Evolutionary conservation across 2,797 vertebrate species (phyloP).

Genomic region (Odontamblyopus lacepedii): DNA sequence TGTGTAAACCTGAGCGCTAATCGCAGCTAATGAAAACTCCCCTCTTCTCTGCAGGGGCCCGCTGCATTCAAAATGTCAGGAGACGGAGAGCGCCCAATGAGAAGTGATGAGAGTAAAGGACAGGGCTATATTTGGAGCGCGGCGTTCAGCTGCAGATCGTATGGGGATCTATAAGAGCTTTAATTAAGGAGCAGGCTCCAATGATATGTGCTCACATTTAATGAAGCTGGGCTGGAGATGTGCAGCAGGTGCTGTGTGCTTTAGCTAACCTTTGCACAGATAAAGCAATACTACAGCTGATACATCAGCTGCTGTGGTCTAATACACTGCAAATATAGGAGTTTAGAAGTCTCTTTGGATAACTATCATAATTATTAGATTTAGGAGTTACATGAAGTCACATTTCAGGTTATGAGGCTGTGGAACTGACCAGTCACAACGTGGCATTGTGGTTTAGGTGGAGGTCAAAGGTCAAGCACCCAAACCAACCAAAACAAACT

Average conservation of each 20-base stretch:
- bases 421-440: too few species aligned
- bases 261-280: neutral
- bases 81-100: constrained; percentile 27
- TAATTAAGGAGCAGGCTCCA: constrained; percentile 42
- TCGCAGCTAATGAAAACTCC: constrained; percentile 61
- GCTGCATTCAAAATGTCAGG: constrained; percentile 62
- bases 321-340: neutral
- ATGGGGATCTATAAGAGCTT: constrained; percentile 38
- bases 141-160: constrained; percentile 26
- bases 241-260: neutral
- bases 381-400: neutral
- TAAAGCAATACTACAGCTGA: neutral
- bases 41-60: constrained; percentile 34
- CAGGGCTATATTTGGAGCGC: constrained; percentile 33
- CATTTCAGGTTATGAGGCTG: neutral
- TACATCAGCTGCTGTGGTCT: neutral
- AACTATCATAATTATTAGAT: neutral
- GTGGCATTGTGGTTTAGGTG: too few species aligned
- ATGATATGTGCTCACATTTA: constrained; percentile 24
- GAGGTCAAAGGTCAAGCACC: too few species aligned
- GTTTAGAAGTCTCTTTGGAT: neutral
- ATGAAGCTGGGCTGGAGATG: constrained; percentile 19
- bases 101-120: constrained; percentile 44
- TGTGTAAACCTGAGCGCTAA: constrained; percentile 46
- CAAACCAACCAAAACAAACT: too few species aligned